Base-by-base conservation (phyloP, 2,888 invertebrate species). In the Silvanus unidentatus region DNA sequence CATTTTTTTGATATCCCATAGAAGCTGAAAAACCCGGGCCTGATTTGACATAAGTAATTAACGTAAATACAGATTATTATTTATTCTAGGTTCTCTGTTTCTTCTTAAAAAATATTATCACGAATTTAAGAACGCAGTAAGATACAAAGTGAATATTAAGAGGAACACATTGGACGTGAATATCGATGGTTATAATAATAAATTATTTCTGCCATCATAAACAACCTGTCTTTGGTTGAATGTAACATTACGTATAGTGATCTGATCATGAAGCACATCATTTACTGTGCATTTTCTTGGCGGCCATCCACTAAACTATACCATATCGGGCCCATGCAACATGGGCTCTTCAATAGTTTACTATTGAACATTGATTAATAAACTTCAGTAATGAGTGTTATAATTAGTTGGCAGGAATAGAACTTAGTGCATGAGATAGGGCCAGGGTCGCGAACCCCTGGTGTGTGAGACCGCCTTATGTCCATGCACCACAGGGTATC, bases 341-440 rank as follows among this genome's bases (percentile, higher is more conserved):
- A 12, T 5, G 11, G 13, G 37, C 37, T 15, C 12, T 12, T 32
- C 4, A 5, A 37, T 37, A 15, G 37, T 13, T 32, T 37, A 39
- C 28, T n/a, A 28, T 43, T 46, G 65, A 68, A 69, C 68, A 63
- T 70, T 70, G 71, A 72, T 72, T 71, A 68, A 71, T 72, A 71
- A 71, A 72, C 70, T 72, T 72, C 62, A 61, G 67, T 71, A 71
- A 72, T 71, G 70, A 72, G 68, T 67, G 69, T 67, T 69, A 67
- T 71, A 70, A 71, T 70, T 70, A 70, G 69, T 69, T 69, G 65
- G 62, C 62, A 61, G 59, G 57, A 59, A 47, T 47, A 12, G 32
- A 32, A 9, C 32, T n/a, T n/a, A 22, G 22, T 22, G 22, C 22
- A 22, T 47, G 47, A 47, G 44, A 43, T 42, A 47, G 48, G 48